These are phyloP conservation scores for Venusia cambrica DNA, from an alignment of 2,888 invertebrate genomes.

Conservation along the genomic window DNA sequence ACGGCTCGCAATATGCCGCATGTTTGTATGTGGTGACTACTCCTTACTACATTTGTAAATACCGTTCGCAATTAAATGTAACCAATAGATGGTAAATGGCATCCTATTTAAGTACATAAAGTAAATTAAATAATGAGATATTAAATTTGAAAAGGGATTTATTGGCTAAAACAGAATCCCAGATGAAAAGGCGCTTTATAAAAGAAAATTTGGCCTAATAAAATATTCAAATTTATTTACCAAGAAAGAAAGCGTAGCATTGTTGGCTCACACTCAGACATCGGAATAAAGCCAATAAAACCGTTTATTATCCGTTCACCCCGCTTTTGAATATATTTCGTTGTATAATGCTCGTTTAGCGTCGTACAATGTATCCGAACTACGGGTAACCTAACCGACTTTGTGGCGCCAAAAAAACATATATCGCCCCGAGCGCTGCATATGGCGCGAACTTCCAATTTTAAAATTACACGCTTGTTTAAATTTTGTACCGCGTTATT, in stretches of 20 bases:
- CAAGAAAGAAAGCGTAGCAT: constrained; percentile 42
- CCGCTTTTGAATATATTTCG: constrained; percentile 58
- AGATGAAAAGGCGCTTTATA: constrained; percentile 24
- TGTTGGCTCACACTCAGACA: constrained; percentile 47
- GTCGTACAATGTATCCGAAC: constrained; percentile 28
- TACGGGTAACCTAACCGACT: constrained; percentile 41
- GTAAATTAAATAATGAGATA: constrained; percentile 11
- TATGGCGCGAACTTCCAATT: constrained; percentile 63
- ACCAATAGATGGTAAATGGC: constrained; percentile 5
- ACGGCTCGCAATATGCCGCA: constrained; percentile 62
- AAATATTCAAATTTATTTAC: constrained; percentile 47
- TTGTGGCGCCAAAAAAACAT: constrained; percentile 55
- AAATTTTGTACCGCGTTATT: constrained; percentile 54
- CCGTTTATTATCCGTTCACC: constrained; percentile 63
- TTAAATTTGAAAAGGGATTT: constrained; percentile 19
- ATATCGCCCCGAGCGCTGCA: constrained; percentile 62
- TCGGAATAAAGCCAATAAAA: constrained; percentile 63
- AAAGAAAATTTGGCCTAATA: constrained; percentile 24
- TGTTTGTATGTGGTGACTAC: constrained; percentile 54
- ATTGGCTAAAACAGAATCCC: constrained; percentile 14
- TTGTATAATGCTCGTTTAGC: constrained; percentile 56
- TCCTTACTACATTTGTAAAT: too few relatives aligned
- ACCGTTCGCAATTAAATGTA: too few relatives aligned
- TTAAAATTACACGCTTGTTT: constrained; percentile 71
- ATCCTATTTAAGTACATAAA: constrained; percentile 10